Conservation (phyloP, 2,888 invertebrate species). For the Drosophila ochracea region DNA sequence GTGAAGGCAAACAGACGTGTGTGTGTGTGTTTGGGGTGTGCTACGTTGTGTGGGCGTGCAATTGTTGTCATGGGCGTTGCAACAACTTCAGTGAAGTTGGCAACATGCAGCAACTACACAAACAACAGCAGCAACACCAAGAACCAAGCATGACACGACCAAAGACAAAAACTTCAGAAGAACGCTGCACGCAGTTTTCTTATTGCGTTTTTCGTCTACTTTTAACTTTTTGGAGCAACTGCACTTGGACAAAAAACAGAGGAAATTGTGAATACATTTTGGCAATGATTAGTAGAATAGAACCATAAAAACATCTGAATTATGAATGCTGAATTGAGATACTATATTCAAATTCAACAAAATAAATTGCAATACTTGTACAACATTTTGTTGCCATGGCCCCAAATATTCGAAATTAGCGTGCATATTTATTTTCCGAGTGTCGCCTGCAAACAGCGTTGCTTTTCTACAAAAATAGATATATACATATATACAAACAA, state of each 20-base stretch:
- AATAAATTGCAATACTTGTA: background rate
- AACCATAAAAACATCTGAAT: background rate
- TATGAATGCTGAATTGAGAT: background rate
- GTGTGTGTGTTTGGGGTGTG: background rate
- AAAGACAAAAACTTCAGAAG: slow-evolving; percentile 61
- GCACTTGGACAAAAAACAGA: background rate
- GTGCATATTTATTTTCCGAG: background rate
- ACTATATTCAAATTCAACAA: background rate
- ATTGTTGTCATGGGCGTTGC: slow-evolving; percentile 71
- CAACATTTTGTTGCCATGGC: background rate
- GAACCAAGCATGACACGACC: slow-evolving; percentile 28
- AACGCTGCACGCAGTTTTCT: slow-evolving; percentile 60
- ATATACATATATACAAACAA: background rate
- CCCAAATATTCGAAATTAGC: background rate
- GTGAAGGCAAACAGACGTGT: slow-evolving; percentile 43
- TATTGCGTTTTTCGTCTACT: slow-evolving; percentile 58
- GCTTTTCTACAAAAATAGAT: background rate
- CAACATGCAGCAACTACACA: slow-evolving; percentile 41
- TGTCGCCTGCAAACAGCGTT: background rate
- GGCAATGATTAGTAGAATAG: background rate
- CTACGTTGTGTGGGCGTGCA: slow-evolving; percentile 34
- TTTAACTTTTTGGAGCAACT: slow-evolving; percentile 48
- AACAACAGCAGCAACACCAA: slow-evolving; percentile 27
- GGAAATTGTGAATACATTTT: background rate
- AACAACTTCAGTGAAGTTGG: slow-evolving; percentile 74